Conservation (phyloP, 2,888 invertebrate genomes). For the Torymus auratus region DNA sequence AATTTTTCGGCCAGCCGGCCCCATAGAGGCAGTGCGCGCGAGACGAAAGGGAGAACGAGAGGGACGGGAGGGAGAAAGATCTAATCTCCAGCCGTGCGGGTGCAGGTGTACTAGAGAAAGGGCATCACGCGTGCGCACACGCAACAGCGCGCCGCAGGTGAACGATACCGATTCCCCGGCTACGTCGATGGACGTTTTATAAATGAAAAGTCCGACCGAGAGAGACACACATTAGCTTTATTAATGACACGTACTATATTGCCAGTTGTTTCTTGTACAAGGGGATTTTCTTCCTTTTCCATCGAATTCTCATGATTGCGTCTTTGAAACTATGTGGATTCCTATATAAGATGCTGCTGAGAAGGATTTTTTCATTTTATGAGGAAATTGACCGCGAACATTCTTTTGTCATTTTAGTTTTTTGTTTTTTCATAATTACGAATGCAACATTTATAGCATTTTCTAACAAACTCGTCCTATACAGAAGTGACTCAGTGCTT, state of each 20-base stretch:
- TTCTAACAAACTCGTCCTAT: too few relatives aligned
- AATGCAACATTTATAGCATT: too few relatives aligned
- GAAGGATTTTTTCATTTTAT: too few relatives aligned
- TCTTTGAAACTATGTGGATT: too few relatives aligned
- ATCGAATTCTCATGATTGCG: too few relatives aligned
- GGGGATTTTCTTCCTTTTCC: neutral
- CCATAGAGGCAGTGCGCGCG: neutral
- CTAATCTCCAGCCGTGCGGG: constrained; percentile 42
- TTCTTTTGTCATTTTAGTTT: too few relatives aligned
- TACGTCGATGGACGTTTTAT: constrained; percentile 23
- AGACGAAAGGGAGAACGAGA: neutral
- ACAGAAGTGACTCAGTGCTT: neutral
- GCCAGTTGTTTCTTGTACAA: too few relatives aligned
- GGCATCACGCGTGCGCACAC: neutral
- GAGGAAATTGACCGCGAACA: too few relatives aligned
- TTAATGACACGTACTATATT: too few relatives aligned
- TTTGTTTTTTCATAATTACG: too few relatives aligned
- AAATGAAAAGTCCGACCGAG: constrained; percentile 13
- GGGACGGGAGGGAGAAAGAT: constrained; percentile 29
- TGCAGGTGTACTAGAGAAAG: constrained; percentile 29
- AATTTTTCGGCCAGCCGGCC: constrained; percentile 1
- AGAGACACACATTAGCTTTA: too few relatives aligned
- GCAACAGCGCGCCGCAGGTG: constrained; percentile 33
- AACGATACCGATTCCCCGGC: constrained; percentile 25
- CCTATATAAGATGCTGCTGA: too few relatives aligned